These are phyloP conservation scores for Sitta europaea DNA, from an alignment of 2,113 vertebrate genomes.

Conservation along the genomic window DNA sequence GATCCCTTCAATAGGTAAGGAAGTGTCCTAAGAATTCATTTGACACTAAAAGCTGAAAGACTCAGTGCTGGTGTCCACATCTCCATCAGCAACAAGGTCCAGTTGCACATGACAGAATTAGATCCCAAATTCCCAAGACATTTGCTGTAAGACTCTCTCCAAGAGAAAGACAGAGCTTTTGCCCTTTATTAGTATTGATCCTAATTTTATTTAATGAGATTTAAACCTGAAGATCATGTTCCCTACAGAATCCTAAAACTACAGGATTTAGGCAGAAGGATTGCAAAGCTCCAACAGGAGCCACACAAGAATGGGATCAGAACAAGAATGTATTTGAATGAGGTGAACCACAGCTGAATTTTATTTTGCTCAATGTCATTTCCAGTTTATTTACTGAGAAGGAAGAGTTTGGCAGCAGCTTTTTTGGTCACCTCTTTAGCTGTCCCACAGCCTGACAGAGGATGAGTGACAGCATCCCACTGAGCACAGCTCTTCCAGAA, in stretches of 20 bases:
- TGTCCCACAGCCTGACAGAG: neutral
- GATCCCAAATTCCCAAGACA: neutral
- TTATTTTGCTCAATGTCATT: neutral
- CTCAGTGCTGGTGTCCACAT: neutral
- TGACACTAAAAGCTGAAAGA: neutral
- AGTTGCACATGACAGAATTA: rapidly evolving
- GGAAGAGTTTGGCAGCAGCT: neutral
- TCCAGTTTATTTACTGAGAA: neutral
- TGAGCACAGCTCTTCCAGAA: neutral
- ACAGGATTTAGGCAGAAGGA: neutral
- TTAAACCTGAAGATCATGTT: neutral
- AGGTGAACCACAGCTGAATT: neutral
- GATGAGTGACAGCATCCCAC: neutral
- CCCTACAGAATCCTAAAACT: rapidly evolving
- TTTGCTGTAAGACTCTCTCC: neutral
- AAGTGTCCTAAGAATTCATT: neutral
- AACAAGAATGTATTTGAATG: neutral
- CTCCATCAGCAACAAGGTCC: rapidly evolving
- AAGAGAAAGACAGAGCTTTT: neutral
- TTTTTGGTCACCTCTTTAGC: neutral
- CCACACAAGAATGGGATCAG: neutral
- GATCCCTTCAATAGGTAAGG: neutral
- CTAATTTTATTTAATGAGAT: neutral
- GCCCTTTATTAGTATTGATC: neutral
- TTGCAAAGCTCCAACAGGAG: neutral